phyloP scores from a whole-genome alignment of 2,888 invertebrate species.

The Pseudeuparius sepicola region DNA sequence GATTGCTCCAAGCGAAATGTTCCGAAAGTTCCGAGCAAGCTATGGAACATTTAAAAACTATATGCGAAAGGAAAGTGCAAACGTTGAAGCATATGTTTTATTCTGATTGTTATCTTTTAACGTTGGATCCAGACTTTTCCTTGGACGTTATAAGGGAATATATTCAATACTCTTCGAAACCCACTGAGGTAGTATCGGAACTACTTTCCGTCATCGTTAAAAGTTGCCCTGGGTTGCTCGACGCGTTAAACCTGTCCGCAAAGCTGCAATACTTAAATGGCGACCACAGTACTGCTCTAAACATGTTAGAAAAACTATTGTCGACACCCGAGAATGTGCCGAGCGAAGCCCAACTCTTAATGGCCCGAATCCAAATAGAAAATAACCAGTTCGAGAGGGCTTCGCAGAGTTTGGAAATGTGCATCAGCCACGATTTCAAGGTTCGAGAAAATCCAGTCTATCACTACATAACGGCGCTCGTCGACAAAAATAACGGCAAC shows the following conservation, averaged over 20 bases:
- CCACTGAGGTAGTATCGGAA: conserved; percentile 15
- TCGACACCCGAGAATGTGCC: conserved; percentile 67
- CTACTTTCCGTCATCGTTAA: conserved; percentile 62
- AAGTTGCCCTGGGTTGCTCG: conserved; percentile 71
- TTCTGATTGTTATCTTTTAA: conserved; percentile 62
- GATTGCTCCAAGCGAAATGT: conserved; percentile 59
- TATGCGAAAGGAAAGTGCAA: conserved; percentile 47
- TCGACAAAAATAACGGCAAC: conserved; percentile 62
- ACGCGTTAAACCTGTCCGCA: conserved; percentile 59
- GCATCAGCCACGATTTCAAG: conserved; percentile 85
- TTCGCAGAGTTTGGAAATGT: conserved; percentile 73
- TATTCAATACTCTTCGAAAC: conserved; percentile 56
- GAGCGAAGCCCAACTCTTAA: conserved; percentile 73
- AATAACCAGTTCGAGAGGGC: conserved; percentile 65
- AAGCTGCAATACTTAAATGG: conserved; percentile 74
- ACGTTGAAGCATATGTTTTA: conserved; percentile 50
- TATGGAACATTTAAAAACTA: conserved; percentile 50
- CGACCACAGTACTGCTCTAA: conserved; percentile 61
- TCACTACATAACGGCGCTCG: conserved; percentile 75
- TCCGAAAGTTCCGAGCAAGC: conserved; percentile 46
- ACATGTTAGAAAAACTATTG: conserved; percentile 60
- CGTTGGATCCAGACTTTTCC: conserved; percentile 79
- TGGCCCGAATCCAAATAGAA: conserved; percentile 75
- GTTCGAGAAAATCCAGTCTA: conserved; percentile 86
- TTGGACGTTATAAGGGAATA: conserved; percentile 68